Percentiles rank a stretch among this genome's conserved stretches.
These are phyloP conservation scores for Cichlasoma orientale DNA, from an alignment of 2,797 vertebrate genomes.

Conservation along the genomic window DNA sequence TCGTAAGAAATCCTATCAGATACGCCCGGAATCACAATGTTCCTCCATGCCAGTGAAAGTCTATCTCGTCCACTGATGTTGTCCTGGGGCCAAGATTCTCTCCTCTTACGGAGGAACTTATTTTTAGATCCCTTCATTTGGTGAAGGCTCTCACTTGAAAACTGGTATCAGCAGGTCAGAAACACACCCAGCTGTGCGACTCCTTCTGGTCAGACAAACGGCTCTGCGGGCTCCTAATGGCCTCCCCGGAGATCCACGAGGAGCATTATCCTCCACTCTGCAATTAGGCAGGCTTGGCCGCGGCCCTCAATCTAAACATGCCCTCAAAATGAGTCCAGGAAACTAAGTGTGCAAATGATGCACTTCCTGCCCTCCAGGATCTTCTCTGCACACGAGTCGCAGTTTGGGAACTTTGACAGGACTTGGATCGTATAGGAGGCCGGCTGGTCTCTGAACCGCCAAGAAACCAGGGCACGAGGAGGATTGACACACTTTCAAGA, in stretches of 20 bases:
- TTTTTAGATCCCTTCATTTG: slow-evolving; percentile 60
- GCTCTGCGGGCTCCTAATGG: slow-evolving; percentile 38
- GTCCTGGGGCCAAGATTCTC: slow-evolving; percentile 44
- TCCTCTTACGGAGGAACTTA: slow-evolving; percentile 54
- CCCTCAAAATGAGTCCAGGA: slow-evolving; percentile 23
- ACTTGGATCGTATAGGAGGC: background rate
- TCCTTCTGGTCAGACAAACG: slow-evolving; percentile 33
- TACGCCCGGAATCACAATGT: slow-evolving; percentile 29
- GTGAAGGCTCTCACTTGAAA: slow-evolving; percentile 29
- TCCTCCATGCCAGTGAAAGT: slow-evolving; percentile 49
- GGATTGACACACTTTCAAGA: slow-evolving; percentile 37
- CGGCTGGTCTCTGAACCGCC: background rate
- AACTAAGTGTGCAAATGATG: background rate
- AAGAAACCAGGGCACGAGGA: slow-evolving; percentile 19
- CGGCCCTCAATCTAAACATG: slow-evolving; percentile 10
- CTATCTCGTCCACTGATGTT: slow-evolving; percentile 23
- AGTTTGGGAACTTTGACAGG: slow-evolving; percentile 13
- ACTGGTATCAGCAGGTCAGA: slow-evolving; percentile 32
- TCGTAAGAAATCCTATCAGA: slow-evolving; percentile 38
- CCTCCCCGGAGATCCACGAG: slow-evolving; percentile 40
- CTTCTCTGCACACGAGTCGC: background rate
- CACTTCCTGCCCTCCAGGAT: slow-evolving; percentile 20
- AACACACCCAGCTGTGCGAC: slow-evolving; percentile 27
- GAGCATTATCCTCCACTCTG: slow-evolving; percentile 5
- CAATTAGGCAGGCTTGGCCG: slow-evolving; percentile 46